Evolutionary conservation across 2,113 vertebrate species (phyloP).

Genomic region (Archocentrus centrarchus): DNA sequence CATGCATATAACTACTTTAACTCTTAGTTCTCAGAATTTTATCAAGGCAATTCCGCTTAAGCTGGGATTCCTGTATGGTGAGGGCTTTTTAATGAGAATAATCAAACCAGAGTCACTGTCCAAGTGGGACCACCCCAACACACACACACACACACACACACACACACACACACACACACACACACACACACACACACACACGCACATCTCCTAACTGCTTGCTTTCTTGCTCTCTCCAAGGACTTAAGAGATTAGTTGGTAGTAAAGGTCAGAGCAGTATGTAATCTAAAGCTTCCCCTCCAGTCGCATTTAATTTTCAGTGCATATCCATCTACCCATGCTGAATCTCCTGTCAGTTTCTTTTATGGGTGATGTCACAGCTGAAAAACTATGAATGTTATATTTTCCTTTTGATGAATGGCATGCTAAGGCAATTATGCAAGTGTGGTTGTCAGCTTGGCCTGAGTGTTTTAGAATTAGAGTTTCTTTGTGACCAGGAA

Average conservation of each 20-base stretch:
- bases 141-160: no score
- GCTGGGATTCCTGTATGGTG: background rate
- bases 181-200: no score
- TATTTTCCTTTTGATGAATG: background rate
- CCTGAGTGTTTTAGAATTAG: conserved; percentile 12
- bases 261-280: background rate
- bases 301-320: background rate
- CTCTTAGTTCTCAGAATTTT: background rate
- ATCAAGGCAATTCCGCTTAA: background rate
- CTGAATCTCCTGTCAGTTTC: background rate
- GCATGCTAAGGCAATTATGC: conserved; percentile 5
- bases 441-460: conserved; percentile 3
- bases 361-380: background rate
- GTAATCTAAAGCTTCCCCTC: background rate
- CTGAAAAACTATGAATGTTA: background rate
- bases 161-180: no score
- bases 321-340: background rate
- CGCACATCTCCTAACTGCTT: no score
- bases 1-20: background rate
- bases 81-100: background rate
- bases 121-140: no score
- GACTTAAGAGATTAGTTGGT: background rate
- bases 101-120: background rate
- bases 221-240: background rate
- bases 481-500: background rate